A percentile compares a stretch with the other conserved stretches of the same genome.
These are phyloP conservation scores for Pygocentrus nattereri DNA, from an alignment of 2,797 vertebrate genomes.

Conservation along the genomic window DNA sequence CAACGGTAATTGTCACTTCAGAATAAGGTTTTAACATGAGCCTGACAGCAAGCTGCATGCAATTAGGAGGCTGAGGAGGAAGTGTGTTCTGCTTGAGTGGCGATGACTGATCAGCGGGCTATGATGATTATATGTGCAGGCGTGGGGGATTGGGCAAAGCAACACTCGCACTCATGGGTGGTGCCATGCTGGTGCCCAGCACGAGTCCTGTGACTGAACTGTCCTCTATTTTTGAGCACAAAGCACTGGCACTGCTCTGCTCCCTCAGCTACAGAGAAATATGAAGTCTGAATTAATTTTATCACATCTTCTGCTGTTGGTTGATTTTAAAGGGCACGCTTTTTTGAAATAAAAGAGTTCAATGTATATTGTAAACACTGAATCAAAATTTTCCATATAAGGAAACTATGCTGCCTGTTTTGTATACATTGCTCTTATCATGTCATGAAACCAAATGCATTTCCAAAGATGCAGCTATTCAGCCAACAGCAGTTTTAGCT, in stretches of 20 bases:
- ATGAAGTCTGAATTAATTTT: not conserved
- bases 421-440: too few relatives aligned
- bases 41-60: slow-evolving; percentile 30
- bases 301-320: not conserved
- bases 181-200: slow-evolving; percentile 32
- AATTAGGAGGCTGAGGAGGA: slow-evolving; percentile 51
- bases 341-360: not conserved
- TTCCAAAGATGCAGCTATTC: too few relatives aligned
- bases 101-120: slow-evolving; percentile 50
- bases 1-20: slow-evolving; percentile 39
- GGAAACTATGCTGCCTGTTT: too few relatives aligned
- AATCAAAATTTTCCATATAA: too few relatives aligned
- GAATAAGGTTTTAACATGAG: slow-evolving; percentile 41
- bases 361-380: too few relatives aligned
- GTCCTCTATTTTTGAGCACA: slow-evolving; percentile 50
- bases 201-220: slow-evolving; percentile 40
- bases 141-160: slow-evolving; percentile 50
- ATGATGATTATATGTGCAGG: slow-evolving; percentile 55
- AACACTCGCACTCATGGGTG: slow-evolving; percentile 43
- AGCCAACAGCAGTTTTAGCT: too few relatives aligned
- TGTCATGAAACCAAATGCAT: too few relatives aligned
- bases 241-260: slow-evolving; percentile 31
- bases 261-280: slow-evolving; percentile 3
- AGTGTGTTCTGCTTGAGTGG: slow-evolving; percentile 50
- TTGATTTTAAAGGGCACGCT: not conserved